phyloP scores from a whole-genome alignment of 1,140 invertebrate genomes.

The Venturia canescens region DNA sequence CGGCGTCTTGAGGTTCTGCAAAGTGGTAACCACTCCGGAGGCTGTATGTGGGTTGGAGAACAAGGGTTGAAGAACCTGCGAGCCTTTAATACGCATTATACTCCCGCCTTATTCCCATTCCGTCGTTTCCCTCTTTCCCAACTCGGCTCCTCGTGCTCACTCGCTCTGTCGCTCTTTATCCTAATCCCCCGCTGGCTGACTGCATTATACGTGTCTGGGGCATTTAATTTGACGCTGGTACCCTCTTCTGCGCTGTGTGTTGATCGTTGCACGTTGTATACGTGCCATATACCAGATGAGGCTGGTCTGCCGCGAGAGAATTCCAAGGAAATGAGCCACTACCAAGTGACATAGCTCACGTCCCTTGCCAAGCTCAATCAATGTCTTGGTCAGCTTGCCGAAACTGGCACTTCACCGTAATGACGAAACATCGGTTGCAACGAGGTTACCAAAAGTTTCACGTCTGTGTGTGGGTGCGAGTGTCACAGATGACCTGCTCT shows the following conservation, averaged over 20 bases:
- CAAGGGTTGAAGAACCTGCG: conserved; percentile 28
- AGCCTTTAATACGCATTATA: conserved; percentile 25
- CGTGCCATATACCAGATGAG: not conserved
- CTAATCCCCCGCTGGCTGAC: not conserved
- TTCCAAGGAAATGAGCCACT: conserved; percentile 50
- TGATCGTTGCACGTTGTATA: not conserved
- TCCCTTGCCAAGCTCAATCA: conserved; percentile 41
- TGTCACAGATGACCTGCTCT: conserved; percentile 36
- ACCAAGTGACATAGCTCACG: conserved; percentile 48
- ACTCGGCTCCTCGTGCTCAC: not conserved
- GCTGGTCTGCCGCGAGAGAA: conserved; percentile 24
- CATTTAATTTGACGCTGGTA: conserved; percentile 39
- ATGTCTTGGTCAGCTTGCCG: conserved; percentile 37
- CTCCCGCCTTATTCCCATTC: not conserved
- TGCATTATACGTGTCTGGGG: conserved; percentile 35
- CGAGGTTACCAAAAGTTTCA: not conserved
- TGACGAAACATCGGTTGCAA: conserved; percentile 8
- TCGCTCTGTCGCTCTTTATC: not conserved
- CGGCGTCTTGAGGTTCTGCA: not conserved
- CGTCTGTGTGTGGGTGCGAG: too few relatives aligned
- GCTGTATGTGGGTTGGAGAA: not conserved
- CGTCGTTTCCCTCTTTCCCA: not conserved
- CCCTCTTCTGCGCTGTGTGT: not conserved
- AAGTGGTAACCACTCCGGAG: not conserved
- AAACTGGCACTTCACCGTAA: conserved; percentile 10